Base-by-base conservation (phyloP, 2,113 vertebrate genomes). In the Gasterosteus aculeatus region DNA sequence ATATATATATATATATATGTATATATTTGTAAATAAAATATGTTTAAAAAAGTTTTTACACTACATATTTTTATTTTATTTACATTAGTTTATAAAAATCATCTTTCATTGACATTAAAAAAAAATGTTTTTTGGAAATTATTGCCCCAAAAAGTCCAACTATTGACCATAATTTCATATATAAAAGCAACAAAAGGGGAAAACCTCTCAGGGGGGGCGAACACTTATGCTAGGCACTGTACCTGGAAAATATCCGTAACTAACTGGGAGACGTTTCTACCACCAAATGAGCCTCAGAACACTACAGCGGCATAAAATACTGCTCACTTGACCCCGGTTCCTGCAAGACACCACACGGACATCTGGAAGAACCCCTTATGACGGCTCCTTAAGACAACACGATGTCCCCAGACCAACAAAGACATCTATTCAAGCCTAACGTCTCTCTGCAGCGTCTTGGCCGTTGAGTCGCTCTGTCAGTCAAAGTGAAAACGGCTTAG, bases 391-490 rank as follows among this genome's bases (percentile, higher is more conserved):
- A 76, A 77, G 81, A 85, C n/a, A 78, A 80, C 67, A 72, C 22
- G 1, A 26, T 26, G 22, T 16, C 22, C 31, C 5, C 16, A 16
- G 16, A 11, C 47, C 53, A 69, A 92, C 83, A 86, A 92, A 88
- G 83, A 85, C 73, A 2, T 87, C 89, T 69, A 73, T 92, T 89
- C 81, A 89, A 75, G 63, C 62, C 83, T 66, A 61, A 56, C 19
- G 39, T 29, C n/a, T 72, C 56, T 53, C 39, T 33, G 44, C 61
- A 80, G 87, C 14, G 53, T 46, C 33, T 38, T n/a, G 3, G 19
- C 29, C 80, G 53, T 54, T 71, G 72, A 75, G 58, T 62, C 53
- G 16, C 51, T 26, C 69, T 59, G 80, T 70, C 63, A 75, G 72
- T 85, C 70, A 80, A 42, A 81, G 53, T 22, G n/a, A 5, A 54